Evolutionary conservation across 2,888 invertebrate genomes (phyloP), one percentile per base, ranked within the genome.

Genomic region (Hoplodrina ambigua): DNA sequence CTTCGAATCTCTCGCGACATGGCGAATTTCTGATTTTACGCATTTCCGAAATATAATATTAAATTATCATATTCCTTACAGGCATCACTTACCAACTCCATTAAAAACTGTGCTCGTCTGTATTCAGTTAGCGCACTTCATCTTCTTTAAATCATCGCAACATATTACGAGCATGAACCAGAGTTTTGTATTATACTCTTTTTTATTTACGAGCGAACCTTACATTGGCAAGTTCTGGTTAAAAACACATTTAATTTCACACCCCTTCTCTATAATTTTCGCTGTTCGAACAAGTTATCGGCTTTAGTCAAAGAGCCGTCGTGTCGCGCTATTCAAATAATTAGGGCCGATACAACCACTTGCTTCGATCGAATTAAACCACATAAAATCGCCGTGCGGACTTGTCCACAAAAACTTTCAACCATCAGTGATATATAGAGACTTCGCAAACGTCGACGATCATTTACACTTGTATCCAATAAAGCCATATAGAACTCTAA

Each of bases 311-410:
- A 94, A 94, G 94, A 88, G 86, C 87, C 73, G 86, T 88, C 89
- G 88, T 92, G 92, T 92, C 91, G 93, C 90, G 92, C 92, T 94
- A 93, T 93, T 94, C 94, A 93, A 95, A 94, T 94, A 95, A 95
- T 95, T 94, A 94, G 94, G 91, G 87, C 86, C 92, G 89, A 92
- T 93, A 90, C 90, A 88, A 90, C 92, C 91, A 91, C 89, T 88
- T 89, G 89, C 87, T 86, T 84, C 88, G 86, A 90, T 91, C 91
- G 91, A 93, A 94, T 94, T 93, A 93, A 94, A 92, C 93, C 90
- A 90, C 94, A 94, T 94, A 92, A 94, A 94, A 92, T 92, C 89
- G 89, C 87, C 86, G 84, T 79, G 86, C 83, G 85, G 84, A 87
- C 87, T 80, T 75, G 73, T 80, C 85, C 72, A 88, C 92, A 93